phyloP scores from a whole-genome alignment of 1,140 invertebrate genomes.

The Proales similis region DNA sequence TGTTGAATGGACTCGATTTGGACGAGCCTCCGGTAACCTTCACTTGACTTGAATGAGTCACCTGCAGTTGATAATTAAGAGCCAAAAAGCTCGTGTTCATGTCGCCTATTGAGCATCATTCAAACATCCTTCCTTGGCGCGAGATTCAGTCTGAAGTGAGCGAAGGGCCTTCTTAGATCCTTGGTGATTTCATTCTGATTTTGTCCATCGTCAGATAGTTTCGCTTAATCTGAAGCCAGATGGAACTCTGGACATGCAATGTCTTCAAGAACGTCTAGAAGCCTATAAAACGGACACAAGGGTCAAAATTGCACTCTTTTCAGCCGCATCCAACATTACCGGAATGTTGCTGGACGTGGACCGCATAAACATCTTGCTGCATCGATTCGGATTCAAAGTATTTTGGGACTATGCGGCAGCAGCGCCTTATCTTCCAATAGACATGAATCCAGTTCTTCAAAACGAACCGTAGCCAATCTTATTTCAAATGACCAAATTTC shows the following conservation, averaged over 20 bases:
- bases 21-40: constrained; percentile 3
- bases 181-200: not conserved
- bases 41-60: no score
- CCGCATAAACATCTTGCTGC: constrained; percentile 69
- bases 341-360: constrained; percentile 77
- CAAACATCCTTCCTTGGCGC: constrained; percentile 73
- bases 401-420: constrained; percentile 82
- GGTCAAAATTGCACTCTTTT: constrained; percentile 70
- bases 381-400: constrained; percentile 71
- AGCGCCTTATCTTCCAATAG: constrained; percentile 69
- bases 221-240: constrained; percentile 67
- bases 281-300: constrained; percentile 31
- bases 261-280: constrained; percentile 7
- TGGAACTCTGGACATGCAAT: constrained; percentile 63
- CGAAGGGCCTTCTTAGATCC: constrained; percentile 11
- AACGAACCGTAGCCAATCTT: not conserved
- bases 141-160: constrained; percentile 68
- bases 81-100: constrained; percentile 56
- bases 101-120: constrained; percentile 76
- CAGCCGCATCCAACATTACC: constrained; percentile 77
- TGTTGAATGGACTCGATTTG: constrained; percentile 38
- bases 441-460: constrained; percentile 68
- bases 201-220: constrained; percentile 60
- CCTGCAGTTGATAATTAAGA: not conserved
- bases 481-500: not conserved